These are phyloP conservation scores for Psittacula cyanocephala DNA, from an alignment of 2,113 vertebrate genomes.

Conservation along the genomic window DNA sequence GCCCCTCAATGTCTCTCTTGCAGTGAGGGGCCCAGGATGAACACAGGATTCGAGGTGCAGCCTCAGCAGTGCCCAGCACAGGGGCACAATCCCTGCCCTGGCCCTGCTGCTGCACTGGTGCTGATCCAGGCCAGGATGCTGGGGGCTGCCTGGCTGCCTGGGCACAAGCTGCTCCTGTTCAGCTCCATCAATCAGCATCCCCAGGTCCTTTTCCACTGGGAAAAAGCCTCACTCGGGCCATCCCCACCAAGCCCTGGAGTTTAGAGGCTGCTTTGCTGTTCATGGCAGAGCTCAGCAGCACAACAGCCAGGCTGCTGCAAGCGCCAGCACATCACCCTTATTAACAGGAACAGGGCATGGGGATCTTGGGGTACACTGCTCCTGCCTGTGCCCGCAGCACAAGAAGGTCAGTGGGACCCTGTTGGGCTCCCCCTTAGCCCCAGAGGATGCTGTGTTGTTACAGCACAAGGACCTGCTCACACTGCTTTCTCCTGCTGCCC, in stretches of 20 bases:
- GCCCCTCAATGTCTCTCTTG: no score
- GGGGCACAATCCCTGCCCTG: no score
- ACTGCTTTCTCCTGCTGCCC: not conserved
- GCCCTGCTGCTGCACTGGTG: no score
- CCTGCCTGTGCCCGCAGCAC: not conserved
- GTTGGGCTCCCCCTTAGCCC: fast-evolving
- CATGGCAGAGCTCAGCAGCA: not conserved
- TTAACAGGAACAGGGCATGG: not conserved
- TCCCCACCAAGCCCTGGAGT: no score
- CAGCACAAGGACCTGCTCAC: fast-evolving
- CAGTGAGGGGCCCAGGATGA: no score
- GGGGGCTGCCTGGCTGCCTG: not conserved
- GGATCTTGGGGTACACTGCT: fast-evolving
- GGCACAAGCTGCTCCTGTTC: not conserved
- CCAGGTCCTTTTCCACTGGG: not conserved
- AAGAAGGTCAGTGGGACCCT: not conserved
- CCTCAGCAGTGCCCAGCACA: no score
- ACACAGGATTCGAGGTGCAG: no score
- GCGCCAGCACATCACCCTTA: not conserved
- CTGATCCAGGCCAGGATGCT: not conserved
- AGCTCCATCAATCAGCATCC: not conserved
- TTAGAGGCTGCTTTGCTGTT: not conserved
- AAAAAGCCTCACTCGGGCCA: not conserved
- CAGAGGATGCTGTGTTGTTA: not conserved
- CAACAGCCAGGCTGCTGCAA: fast-evolving